Evolutionary conservation across 2,113 vertebrate species (phyloP).

Genomic region (Pomatorhinus ruficollis): DNA sequence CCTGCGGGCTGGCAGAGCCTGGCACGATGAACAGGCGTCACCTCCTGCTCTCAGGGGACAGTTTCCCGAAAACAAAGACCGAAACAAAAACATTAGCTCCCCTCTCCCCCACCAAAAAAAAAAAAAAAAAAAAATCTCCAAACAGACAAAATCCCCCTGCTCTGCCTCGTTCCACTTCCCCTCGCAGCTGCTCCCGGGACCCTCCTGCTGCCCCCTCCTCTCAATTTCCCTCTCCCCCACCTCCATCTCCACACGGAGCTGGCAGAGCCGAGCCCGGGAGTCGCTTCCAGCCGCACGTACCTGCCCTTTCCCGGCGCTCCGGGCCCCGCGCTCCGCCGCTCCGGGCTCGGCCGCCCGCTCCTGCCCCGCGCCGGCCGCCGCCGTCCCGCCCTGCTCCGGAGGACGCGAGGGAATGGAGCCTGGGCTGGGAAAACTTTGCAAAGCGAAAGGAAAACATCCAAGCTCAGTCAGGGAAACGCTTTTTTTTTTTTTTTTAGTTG

Average conservation of each 20-base stretch:
- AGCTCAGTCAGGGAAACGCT: neutral
- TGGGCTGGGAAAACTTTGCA: neutral
- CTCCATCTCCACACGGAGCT: fast-evolving
- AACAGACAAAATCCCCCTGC: neutral
- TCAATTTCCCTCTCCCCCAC: neutral
- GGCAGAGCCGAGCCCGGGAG: neutral
- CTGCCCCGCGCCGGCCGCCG: neutral
- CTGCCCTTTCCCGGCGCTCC: neutral
- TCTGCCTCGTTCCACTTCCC: neutral
- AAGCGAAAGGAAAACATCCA: slow-evolving; percentile 62
- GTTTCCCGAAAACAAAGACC: neutral
- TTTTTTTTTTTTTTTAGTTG: neutral
- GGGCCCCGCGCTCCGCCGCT: neutral
- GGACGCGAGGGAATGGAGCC: neutral
- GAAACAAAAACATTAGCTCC: too few species aligned
- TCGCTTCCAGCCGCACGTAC: neutral
- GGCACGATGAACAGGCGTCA: fast-evolving
- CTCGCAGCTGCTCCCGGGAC: neutral
- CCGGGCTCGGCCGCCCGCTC: neutral
- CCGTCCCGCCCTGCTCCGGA: neutral
- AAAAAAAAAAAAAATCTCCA: neutral
- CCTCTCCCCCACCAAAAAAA: too few species aligned
- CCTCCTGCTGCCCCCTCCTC: too few species aligned
- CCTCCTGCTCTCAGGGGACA: neutral
- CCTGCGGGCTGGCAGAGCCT: neutral